Percentiles rank a stretch among this genome's conserved stretches.
Evolutionary conservation across 2,797 vertebrate species (phyloP).

Genomic region (Discoglossus pictus): DNA sequence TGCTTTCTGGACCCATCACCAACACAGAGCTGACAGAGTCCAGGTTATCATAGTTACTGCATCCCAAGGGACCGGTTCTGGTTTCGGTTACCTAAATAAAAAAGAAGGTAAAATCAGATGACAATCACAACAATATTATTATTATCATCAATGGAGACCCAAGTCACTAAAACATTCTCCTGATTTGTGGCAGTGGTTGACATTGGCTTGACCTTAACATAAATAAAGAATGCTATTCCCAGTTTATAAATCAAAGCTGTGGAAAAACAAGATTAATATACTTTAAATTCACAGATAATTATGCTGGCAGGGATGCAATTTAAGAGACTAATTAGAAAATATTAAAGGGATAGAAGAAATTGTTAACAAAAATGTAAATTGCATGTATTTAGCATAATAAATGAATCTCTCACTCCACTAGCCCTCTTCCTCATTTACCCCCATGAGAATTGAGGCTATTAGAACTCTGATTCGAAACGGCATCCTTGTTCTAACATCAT

Average conservation of each 20-base stretch:
- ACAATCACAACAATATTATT: conserved; percentile 8
- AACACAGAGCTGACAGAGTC: conserved; percentile 97
- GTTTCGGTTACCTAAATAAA: conserved; percentile 90
- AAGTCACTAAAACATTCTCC: conserved; percentile 16
- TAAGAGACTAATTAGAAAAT: neutral
- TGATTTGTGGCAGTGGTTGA: conserved; percentile 33
- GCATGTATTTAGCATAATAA: no score
- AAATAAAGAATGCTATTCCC: conserved; percentile 30
- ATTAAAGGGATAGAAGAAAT: no score
- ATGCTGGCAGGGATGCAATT: conserved; percentile 4
- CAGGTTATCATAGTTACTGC: conserved; percentile 98
- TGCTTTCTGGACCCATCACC: conserved; percentile 97
- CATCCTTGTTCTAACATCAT: no score
- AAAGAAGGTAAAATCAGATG: conserved; percentile 14
- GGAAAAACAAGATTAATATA: conserved; percentile 36
- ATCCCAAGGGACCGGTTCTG: conserved; percentile 95
- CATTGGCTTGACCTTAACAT: conserved; percentile 41
- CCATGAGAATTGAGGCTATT: no score
- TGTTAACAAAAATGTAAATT: no score
- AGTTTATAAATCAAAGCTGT: conserved; percentile 24
- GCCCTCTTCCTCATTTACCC: no score
- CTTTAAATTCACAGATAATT: conserved; percentile 13
- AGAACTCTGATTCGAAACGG: no score
- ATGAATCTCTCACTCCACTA: no score
- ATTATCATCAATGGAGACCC: neutral